These are phyloP conservation scores for Mellilla xanthometata DNA, from an alignment of 2,888 invertebrate genomes.

Conservation along the genomic window DNA sequence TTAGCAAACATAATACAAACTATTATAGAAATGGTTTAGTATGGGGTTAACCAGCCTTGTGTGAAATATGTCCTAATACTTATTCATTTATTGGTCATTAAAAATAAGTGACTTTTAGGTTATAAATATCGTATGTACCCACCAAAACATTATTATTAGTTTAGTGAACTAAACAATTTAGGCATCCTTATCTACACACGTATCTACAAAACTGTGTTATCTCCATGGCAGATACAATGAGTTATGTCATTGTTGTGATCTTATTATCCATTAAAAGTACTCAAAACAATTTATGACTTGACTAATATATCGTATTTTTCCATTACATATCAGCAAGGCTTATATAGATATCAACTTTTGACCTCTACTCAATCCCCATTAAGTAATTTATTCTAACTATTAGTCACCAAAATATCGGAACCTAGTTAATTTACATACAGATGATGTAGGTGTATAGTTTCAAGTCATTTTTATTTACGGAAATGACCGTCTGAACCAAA, in stretches of 20 bases:
- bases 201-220: conserved; percentile 2
- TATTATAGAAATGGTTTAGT: too few species aligned
- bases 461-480: conserved; percentile 34
- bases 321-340: conserved; percentile 5
- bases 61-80: too few species aligned
- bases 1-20: too few species aligned
- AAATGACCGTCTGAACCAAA: conserved; percentile 23
- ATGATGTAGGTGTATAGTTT: conserved; percentile 21
- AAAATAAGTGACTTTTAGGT: too few species aligned
- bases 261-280: conserved; percentile 1
- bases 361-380: conserved; percentile 7
- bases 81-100: too few species aligned
- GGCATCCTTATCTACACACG: background rate
- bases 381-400: conserved; percentile 12
- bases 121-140: too few species aligned
- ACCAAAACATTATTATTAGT: too few species aligned
- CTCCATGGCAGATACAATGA: background rate
- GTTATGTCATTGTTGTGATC: conserved; percentile 7
- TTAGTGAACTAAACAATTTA: background rate
- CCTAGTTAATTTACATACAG: conserved; percentile 2
- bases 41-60: too few species aligned
- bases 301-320: conserved; percentile 10
- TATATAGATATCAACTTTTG: conserved; percentile 3
- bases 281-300: background rate
- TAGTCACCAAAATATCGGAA: conserved; percentile 7